A percentile compares a stretch with the other conserved stretches of the same genome.
Evolutionary conservation across 2,888 invertebrate species (phyloP).

Genomic region (Conomelus anceps): DNA sequence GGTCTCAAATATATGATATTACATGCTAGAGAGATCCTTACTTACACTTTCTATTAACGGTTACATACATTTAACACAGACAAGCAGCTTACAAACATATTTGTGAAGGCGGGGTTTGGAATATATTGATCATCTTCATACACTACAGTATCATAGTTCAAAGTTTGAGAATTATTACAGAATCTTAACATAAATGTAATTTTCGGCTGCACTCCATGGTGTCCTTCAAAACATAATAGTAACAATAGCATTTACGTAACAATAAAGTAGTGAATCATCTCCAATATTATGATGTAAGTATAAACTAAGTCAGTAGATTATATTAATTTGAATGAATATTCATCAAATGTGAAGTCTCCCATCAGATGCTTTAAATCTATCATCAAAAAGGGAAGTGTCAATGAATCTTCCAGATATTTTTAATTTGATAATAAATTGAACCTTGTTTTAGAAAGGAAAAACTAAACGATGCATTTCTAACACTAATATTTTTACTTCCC

Average conservation of each 20-base stretch:
- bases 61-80: neutral
- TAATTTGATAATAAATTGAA: neutral
- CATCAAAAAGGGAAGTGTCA: no score
- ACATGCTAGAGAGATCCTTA: neutral
- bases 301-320: no score
- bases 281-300: no score
- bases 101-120: neutral
- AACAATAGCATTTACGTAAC: neutral
- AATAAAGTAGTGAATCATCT: neutral
- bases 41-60: neutral
- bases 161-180: neutral
- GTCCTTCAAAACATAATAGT: neutral
- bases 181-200: neutral
- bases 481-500: neutral
- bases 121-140: neutral
- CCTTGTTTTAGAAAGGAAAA: neutral
- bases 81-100: neutral
- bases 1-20: neutral
- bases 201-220: neutral
- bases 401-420: no score
- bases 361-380: no score
- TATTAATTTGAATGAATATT: no score
- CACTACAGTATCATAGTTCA: neutral
- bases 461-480: neutral
- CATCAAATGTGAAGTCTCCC: no score